A percentile compares a stretch with the other conserved stretches of the same genome.
Conservation (phyloP, 2,797 vertebrate species). For the Bradypodion pumilum region DNA sequence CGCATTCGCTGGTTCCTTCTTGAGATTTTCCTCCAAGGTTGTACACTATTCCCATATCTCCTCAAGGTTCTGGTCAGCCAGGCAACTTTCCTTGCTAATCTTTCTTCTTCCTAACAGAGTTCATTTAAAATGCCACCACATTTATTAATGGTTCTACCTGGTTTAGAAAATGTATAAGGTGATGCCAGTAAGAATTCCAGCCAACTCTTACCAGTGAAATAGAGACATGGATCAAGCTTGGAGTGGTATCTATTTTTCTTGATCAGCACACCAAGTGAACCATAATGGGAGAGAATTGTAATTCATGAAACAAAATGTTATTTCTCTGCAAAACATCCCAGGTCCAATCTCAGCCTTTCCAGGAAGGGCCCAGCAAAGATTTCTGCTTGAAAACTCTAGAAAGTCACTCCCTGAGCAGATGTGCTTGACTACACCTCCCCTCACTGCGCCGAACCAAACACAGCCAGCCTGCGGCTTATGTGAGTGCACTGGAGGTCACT, state of each 20-base stretch:
- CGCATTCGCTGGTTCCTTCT: not conserved
- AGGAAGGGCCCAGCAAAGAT: not conserved
- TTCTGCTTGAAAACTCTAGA: not conserved
- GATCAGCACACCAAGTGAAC: not conserved
- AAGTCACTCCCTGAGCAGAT: not conserved
- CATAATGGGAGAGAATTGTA: not conserved
- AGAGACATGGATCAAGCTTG: not conserved
- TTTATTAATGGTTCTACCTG: not conserved
- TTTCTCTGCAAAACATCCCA: not conserved
- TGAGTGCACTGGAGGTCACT: not conserved
- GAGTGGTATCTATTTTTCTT: not conserved
- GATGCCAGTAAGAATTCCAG: not conserved
- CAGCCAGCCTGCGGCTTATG: not conserved
- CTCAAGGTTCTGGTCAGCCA: not conserved
- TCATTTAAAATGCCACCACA: not conserved
- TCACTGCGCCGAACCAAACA: not conserved
- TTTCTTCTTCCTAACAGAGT: not conserved
- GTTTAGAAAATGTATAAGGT: not conserved
- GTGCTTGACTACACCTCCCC: not conserved
- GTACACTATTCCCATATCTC: too few relatives aligned
- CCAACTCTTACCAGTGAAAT: not conserved
- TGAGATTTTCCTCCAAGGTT: not conserved
- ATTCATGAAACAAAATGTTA: not conserved
- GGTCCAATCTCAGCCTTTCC: not conserved
- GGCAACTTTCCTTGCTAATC: not conserved